Conservation (phyloP, 2,797 vertebrate species). For the Phylloscopus collybita region DNA sequence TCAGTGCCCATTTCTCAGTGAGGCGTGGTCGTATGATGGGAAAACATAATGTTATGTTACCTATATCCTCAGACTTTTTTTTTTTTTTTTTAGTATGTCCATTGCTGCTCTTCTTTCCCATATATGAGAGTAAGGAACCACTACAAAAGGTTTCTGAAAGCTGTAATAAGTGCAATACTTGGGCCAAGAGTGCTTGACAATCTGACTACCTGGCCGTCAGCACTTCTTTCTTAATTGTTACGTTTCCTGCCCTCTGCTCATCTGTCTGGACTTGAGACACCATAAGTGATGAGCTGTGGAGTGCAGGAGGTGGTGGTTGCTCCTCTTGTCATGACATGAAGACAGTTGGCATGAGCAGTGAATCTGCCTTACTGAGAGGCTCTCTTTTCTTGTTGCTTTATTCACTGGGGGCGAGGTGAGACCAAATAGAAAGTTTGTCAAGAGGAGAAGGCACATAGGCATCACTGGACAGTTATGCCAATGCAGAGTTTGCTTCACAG, state of each 20-base stretch:
- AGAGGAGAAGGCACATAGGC: background rate
- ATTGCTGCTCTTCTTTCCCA: background rate
- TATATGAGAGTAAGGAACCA: background rate
- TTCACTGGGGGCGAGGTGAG: background rate
- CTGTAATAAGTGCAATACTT: background rate
- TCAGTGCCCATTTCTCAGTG: background rate
- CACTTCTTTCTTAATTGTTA: background rate
- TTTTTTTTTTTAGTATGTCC: background rate
- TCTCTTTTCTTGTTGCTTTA: background rate
- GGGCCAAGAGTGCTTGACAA: background rate
- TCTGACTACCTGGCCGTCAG: background rate
- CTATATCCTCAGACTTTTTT: background rate
- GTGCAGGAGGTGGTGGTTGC: background rate
- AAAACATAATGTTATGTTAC: background rate
- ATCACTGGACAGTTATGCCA: background rate
- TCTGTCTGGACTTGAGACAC: background rate
- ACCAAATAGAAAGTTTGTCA: background rate
- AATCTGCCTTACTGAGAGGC: background rate
- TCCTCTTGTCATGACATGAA: background rate
- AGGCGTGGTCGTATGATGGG: background rate
- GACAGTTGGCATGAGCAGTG: background rate
- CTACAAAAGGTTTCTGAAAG: background rate
- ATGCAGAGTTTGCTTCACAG: background rate
- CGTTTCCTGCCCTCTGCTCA: background rate
- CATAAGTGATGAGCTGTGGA: background rate